Conservation (phyloP, 2,113 vertebrate genomes). For the Dipodomys merriami region DNA sequence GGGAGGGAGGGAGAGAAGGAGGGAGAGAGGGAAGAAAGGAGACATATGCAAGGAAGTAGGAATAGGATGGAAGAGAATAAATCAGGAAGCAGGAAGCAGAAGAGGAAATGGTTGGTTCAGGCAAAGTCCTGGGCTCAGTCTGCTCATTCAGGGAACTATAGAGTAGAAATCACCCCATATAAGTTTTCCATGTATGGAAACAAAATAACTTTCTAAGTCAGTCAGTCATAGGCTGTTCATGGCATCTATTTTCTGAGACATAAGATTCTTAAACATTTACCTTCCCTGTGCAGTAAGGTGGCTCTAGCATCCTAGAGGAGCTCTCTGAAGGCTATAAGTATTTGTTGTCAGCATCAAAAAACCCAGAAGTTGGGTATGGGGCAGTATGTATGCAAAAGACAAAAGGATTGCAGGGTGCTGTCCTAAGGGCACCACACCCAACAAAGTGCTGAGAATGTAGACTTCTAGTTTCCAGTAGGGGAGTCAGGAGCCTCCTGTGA, state of each 20-base stretch:
- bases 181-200: neutral
- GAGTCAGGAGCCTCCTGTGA: neutral
- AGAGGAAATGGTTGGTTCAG: neutral
- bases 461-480: neutral
- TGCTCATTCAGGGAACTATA: neutral
- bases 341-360: neutral
- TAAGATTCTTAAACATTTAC: neutral
- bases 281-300: neutral
- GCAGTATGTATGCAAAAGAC: neutral
- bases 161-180: neutral
- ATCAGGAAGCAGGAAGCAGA: neutral
- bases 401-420: neutral
- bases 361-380: neutral
- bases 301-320: neutral
- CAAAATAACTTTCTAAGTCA: neutral
- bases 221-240: neutral
- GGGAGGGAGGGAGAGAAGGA: too few relatives aligned
- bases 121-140: neutral
- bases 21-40: neutral
- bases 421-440: neutral
- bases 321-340: neutral
- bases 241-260: neutral
- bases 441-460: neutral
- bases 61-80: rapidly evolving
- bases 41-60: neutral